Base-by-base conservation (phyloP, 2,113 vertebrate species). In the Thermophis baileyi region DNA sequence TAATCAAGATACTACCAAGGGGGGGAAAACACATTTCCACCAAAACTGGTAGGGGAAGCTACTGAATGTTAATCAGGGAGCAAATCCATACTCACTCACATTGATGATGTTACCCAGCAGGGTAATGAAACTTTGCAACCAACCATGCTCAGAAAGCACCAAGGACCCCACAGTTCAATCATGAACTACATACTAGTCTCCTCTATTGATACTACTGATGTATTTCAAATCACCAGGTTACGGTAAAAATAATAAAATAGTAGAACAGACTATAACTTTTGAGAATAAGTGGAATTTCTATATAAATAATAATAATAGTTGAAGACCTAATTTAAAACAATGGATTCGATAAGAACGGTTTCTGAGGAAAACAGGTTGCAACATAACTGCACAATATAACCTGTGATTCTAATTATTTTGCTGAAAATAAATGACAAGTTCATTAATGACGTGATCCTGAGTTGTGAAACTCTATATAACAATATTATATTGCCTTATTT, bases 301-400 rank as follows among this genome's bases (percentile, higher is more conserved):
- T 16, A n/a, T 14, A 51, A 92, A 74, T 44, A 30, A 14, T n/a
- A 35, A 40, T 46, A 24, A 90, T 3, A 47, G 20, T 22, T 55
- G 20, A 89, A 55, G n/a, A 85, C 35, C 8, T 44, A 88, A 18
- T 74, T 88, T 57, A 49, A 85, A 22, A 27, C 6, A 89, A 55
- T n/a, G 1, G 35, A 44, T 27, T 44, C 44, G 12, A 55, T 35
- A 85, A 85, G 92, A 95, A 89, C 25, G 0, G 90, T 89, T 92
- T 92, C 25, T 54, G 24, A 91, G 30, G 44, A 54, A 74, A 27
- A 74, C 92, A 91, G 92, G 81, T 90, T n/a, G 94, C 93, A 94
- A 81, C 27, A 63, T 51, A 74, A 44, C 53, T 87, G 30, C 5
- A 60, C 54, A 57, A 60, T 91, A 60, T 91, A 57, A 57, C 0